Conservation (phyloP, 2,888 invertebrate genomes). For the Copidosoma aretas region DNA sequence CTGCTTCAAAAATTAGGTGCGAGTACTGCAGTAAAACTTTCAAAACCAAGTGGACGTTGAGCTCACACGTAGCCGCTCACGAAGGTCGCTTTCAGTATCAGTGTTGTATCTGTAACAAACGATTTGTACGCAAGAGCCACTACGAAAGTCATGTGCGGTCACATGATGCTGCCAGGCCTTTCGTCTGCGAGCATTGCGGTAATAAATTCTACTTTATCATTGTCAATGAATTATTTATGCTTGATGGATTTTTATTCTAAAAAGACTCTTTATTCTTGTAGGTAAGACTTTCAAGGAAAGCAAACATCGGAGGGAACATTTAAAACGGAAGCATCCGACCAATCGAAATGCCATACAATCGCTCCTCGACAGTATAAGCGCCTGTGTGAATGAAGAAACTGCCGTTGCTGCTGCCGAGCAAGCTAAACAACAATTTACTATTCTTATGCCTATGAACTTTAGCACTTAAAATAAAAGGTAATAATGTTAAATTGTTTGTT, state of each 20-base stretch:
- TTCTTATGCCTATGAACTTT: constrained; percentile 59
- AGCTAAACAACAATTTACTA: constrained; percentile 57
- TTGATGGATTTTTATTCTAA: neutral
- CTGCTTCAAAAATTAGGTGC: constrained; percentile 50
- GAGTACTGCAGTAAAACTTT: constrained; percentile 60
- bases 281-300: constrained; percentile 57
- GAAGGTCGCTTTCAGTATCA: constrained; percentile 60
- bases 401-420: constrained; percentile 40
- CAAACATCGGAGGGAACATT: constrained; percentile 60
- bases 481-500: neutral
- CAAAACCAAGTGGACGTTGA: constrained; percentile 60
- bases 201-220: constrained; percentile 38
- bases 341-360: constrained; percentile 54
- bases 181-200: constrained; percentile 59
- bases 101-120: constrained; percentile 60
- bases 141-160: constrained; percentile 60
- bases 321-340: constrained; percentile 56
- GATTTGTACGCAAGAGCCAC: constrained; percentile 61
- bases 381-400: constrained; percentile 55
- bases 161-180: constrained; percentile 60
- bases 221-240: neutral
- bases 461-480: constrained; percentile 45
- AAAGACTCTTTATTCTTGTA: constrained; percentile 4
- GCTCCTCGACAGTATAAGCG: constrained; percentile 56
- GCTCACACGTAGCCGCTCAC: constrained; percentile 60